Evolutionary conservation across 1,140 invertebrate species (phyloP).

Genomic region (Arion vulgaris): DNA sequence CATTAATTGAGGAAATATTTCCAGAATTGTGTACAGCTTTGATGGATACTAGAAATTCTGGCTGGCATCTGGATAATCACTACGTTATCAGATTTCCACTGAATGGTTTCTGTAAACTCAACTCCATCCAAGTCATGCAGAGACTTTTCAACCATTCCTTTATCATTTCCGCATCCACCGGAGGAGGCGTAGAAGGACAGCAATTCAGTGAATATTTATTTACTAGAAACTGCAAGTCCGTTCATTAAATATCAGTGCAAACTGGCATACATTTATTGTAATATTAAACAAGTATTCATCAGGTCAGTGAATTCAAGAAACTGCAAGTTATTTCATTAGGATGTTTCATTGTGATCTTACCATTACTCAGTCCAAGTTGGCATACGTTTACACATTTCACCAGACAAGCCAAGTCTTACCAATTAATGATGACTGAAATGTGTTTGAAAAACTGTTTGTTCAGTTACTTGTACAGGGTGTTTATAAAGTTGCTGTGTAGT

Average conservation of each 20-base stretch:
- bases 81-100: slow-evolving; percentile 91
- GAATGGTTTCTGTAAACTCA: slow-evolving; percentile 93
- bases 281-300: background rate
- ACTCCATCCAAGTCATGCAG: slow-evolving; percentile 90
- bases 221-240: slow-evolving; percentile 56
- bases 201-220: slow-evolving; percentile 95
- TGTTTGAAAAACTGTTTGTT: too few species aligned
- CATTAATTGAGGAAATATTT: slow-evolving; percentile 85
- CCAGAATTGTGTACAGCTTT: slow-evolving; percentile 89
- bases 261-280: background rate
- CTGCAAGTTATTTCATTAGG: too few species aligned
- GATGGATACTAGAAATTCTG: slow-evolving; percentile 85
- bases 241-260: slow-evolving; percentile 9
- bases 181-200: slow-evolving; percentile 90
- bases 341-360: too few species aligned
- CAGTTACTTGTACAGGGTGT: too few species aligned
- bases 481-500: too few species aligned
- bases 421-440: too few species aligned
- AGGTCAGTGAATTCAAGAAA: too few species aligned
- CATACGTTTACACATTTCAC: too few species aligned
- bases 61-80: slow-evolving; percentile 87
- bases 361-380: too few species aligned
- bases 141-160: slow-evolving; percentile 89
- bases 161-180: slow-evolving; percentile 85
- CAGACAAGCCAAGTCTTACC: too few species aligned